Evolutionary conservation across 2,113 vertebrate genomes (phyloP), one percentile per base, ranked within the genome.

Genomic region (Deroptyus accipitrinus): DNA sequence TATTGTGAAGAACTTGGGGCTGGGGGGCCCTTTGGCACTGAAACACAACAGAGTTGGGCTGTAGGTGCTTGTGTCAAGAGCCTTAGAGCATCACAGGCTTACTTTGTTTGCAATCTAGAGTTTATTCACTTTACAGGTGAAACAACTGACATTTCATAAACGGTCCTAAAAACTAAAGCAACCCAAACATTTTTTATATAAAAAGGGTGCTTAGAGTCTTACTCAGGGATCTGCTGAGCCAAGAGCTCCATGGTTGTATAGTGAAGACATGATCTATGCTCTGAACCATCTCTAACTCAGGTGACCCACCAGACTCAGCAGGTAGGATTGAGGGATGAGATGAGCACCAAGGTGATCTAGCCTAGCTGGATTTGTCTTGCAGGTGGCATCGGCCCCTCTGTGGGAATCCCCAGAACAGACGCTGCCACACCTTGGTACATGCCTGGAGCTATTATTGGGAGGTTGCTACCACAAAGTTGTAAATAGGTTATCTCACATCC

Each of bases 201-300:
- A 48, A 70, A 92, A 39, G 6, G 42, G 18, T 88, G 35, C 35
- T 95, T 63, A 57, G 44, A 82, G 31, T 25, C 44, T 84, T 68
- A 57, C 77, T 95, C 73, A 75, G 96, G 90, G 91, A 79, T 77
- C 30, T 2, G 0, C 18, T 25, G 55, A 93, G 90, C 68, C 72
- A 84, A 81, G 10, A 88, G 25, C 44, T 51, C 13, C 13, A 7
- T 14, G 31, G 61, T 8, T 69, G 24, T 44, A 41, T 28, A 55
- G 15, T 11, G 31, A 75, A 73, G 35, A 51, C 5, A 17, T 17
- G 44, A 39, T 28, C 28, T 51, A 33, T 39, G 52, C 72, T 27
- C 46, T 63, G 33, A 72, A 76, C 78, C 33, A 42, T 39, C 41
- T 62, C 59, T 39, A 41, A 64, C 6, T 7, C 79, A 48, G 30